Percentiles rank a stretch among this genome's conserved stretches.
Conservation (phyloP, 2,888 invertebrate genomes). For the Zygogramma bicolorata region DNA sequence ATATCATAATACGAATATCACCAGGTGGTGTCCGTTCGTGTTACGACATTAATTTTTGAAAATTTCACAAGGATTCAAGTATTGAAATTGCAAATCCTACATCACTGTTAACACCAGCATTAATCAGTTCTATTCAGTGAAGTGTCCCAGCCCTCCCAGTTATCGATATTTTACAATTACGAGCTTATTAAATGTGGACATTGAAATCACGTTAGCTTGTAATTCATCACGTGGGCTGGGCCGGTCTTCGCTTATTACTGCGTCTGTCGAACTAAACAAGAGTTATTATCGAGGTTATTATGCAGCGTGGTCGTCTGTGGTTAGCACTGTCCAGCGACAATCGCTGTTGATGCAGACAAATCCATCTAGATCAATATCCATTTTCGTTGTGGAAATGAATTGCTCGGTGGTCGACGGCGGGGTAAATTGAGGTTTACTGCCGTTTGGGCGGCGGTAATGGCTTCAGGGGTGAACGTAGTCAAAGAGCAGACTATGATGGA, state of each 20-base stretch:
- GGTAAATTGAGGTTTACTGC: neutral
- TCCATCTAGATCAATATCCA: constrained; percentile 22
- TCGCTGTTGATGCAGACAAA: constrained; percentile 30
- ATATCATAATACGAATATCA: too few species aligned
- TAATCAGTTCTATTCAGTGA: too few species aligned
- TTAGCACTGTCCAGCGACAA: constrained; percentile 1
- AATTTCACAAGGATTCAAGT: too few species aligned
- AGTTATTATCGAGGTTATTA: too few species aligned
- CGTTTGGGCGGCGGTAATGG: neutral
- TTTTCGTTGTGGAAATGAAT: constrained; percentile 1
- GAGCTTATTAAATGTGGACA: constrained; percentile 30
- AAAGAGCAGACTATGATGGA: neutral
- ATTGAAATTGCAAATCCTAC: too few species aligned
- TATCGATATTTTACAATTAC: constrained; percentile 36
- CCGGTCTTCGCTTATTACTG: constrained; percentile 31
- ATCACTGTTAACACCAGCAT: too few species aligned
- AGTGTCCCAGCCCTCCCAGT: neutral
- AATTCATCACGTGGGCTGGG: constrained; percentile 34
- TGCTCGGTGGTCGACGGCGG: neutral
- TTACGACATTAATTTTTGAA: too few species aligned
- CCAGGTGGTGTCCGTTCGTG: too few species aligned
- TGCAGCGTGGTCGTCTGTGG: constrained; percentile 26
- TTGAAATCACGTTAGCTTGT: constrained; percentile 32
- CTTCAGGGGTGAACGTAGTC: neutral
- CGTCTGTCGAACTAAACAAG: constrained; percentile 39